Conservation (phyloP, 2,113 vertebrate genomes). For the Epinephelus fuscoguttatus region DNA sequence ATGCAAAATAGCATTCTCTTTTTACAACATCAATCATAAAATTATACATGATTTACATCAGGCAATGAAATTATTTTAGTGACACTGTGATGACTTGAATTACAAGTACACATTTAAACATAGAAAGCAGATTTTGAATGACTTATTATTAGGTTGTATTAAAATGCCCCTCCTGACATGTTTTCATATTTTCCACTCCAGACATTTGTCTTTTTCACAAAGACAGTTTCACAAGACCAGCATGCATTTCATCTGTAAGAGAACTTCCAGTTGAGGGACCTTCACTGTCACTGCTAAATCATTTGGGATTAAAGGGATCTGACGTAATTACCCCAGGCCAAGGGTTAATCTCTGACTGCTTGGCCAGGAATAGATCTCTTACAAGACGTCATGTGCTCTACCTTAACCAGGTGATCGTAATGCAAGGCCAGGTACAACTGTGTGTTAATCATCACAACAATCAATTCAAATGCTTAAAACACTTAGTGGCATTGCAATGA, state of each 20-base stretch:
- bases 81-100: not conserved
- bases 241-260: not conserved
- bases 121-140: not conserved
- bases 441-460: not conserved
- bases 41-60: not conserved
- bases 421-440: not conserved
- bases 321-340: slow-evolving; percentile 73
- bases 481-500: too few relatives aligned
- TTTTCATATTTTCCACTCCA: not conserved
- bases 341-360: slow-evolving; percentile 77
- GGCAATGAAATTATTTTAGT: not conserved
- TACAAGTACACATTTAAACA: not conserved
- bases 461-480: not conserved
- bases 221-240: not conserved
- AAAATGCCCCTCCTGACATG: too few relatives aligned
- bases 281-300: slow-evolving; percentile 48
- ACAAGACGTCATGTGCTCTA: slow-evolving; percentile 55
- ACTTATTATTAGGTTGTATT: too few relatives aligned
- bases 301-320: slow-evolving; percentile 79
- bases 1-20: not conserved
- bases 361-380: slow-evolving; percentile 78
- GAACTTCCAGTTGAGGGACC: not conserved
- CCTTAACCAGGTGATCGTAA: slow-evolving; percentile 26
- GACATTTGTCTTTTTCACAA: not conserved
- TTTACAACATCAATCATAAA: not conserved